These are phyloP conservation scores for Ataeniobius toweri DNA, from an alignment of 2,797 vertebrate genomes.

Conservation along the genomic window DNA sequence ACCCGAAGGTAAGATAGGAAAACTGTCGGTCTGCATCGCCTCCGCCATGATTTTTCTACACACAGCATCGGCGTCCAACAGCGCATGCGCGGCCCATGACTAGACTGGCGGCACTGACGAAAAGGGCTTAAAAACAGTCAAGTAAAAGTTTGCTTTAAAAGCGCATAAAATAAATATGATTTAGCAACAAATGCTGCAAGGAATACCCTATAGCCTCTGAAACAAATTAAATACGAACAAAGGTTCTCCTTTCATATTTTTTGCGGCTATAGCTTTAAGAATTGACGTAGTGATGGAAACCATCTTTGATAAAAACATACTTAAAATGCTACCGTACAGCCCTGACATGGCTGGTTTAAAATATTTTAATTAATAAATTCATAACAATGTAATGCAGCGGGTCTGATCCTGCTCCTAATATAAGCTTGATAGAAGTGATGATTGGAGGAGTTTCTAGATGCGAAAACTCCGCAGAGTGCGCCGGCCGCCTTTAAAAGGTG, in stretches of 20 bases:
- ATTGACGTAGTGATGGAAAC: neutral
- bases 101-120: too few relatives aligned
- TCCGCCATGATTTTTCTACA: slow-evolving; percentile 75
- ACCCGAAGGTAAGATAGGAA: slow-evolving; percentile 78
- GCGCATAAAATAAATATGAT: neutral
- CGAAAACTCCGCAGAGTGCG: neutral
- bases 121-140: neutral
- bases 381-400: neutral
- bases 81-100: slow-evolving; percentile 49
- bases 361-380: neutral
- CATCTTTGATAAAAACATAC: neutral
- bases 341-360: neutral
- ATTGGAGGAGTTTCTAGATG: neutral
- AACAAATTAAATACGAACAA: neutral
- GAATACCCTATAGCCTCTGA: neutral
- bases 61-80: neutral
- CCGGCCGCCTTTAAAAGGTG: neutral
- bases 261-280: neutral
- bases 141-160: neutral
- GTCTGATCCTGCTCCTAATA: too few relatives aligned
- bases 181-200: neutral
- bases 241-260: neutral
- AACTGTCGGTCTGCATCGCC: slow-evolving; percentile 76
- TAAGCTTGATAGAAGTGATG: neutral
- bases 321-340: neutral